A percentile compares a stretch with the other conserved stretches of the same genome.
phyloP scores from a whole-genome alignment of 2,797 vertebrate species.

The Aselliscus stoliczkanus region DNA sequence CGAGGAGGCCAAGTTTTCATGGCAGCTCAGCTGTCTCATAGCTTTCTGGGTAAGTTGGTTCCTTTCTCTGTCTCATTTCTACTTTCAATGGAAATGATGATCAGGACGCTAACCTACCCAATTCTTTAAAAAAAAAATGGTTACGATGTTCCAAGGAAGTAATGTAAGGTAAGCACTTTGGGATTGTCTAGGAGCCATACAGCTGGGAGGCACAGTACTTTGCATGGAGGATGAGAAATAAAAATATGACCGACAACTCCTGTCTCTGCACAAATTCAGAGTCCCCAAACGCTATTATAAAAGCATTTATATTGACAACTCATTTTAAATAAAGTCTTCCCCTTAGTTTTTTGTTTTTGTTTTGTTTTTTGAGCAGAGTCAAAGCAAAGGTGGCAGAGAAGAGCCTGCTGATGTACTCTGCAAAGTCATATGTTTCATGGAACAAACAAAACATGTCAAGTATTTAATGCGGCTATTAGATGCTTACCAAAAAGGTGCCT shows the following conservation, averaged over 20 bases:
- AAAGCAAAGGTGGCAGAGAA: neutral
- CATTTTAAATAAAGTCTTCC: neutral
- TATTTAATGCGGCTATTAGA: constrained; percentile 71
- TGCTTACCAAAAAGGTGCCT: constrained; percentile 70
- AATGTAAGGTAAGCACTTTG: neutral
- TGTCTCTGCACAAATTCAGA: neutral
- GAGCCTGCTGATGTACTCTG: neutral
- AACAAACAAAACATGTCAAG: constrained; percentile 59
- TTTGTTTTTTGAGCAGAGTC: neutral
- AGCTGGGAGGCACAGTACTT: neutral
- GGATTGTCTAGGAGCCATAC: neutral
- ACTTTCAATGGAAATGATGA: neutral
- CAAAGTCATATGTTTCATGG: neutral
- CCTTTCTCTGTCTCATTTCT: constrained; percentile 48
- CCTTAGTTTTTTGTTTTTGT: neutral
- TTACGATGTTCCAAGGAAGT: neutral
- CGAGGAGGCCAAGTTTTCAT: constrained; percentile 62
- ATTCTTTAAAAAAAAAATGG: neutral
- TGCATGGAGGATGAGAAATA: neutral
- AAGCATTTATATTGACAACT: constrained; percentile 18
- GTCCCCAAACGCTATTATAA: neutral
- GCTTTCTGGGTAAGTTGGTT: constrained; percentile 39
- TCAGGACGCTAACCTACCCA: neutral
- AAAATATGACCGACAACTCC: neutral
- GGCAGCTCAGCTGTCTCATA: constrained; percentile 74